phyloP scores from a whole-genome alignment of 1,140 invertebrate genomes.

The Drosophila mojavensis region DNA sequence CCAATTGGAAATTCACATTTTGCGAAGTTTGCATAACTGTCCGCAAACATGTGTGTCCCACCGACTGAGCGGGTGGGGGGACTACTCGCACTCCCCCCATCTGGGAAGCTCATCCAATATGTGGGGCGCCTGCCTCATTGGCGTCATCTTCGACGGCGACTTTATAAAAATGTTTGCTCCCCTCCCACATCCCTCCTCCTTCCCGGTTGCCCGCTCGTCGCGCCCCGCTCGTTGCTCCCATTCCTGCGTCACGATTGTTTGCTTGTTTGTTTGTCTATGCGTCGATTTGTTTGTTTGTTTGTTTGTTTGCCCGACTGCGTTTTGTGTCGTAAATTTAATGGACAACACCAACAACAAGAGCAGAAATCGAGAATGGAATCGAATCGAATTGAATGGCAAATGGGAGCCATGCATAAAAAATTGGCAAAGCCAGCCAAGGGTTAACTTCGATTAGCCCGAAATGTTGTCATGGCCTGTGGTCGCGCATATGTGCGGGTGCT shows the following conservation, averaged over 20 bases:
- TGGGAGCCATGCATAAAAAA: slow-evolving; percentile 79
- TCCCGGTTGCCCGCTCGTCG: not conserved
- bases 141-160: slow-evolving; percentile 53
- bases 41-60: slow-evolving; percentile 70
- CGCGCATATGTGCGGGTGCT: slow-evolving; percentile 69
- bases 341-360: slow-evolving; percentile 51
- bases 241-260: slow-evolving; percentile 24
- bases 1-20: slow-evolving; percentile 24
- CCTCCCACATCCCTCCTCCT: not conserved
- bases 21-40: slow-evolving; percentile 76
- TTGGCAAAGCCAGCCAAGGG: slow-evolving; percentile 77
- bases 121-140: slow-evolving; percentile 23
- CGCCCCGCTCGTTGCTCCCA: not conserved
- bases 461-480: slow-evolving; percentile 81
- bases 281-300: slow-evolving; percentile 58
- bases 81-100: no score
- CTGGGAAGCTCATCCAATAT: not conserved
- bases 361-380: slow-evolving; percentile 72
- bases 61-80: no score
- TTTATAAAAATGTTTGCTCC: slow-evolving; percentile 80
- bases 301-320: slow-evolving; percentile 74
- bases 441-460: slow-evolving; percentile 81
- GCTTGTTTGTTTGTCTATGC: slow-evolving; percentile 66
- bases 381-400: slow-evolving; percentile 79
- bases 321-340: slow-evolving; percentile 82